Conservation (phyloP, 2,113 vertebrate genomes). For the Oncorhynchus keta region DNA sequence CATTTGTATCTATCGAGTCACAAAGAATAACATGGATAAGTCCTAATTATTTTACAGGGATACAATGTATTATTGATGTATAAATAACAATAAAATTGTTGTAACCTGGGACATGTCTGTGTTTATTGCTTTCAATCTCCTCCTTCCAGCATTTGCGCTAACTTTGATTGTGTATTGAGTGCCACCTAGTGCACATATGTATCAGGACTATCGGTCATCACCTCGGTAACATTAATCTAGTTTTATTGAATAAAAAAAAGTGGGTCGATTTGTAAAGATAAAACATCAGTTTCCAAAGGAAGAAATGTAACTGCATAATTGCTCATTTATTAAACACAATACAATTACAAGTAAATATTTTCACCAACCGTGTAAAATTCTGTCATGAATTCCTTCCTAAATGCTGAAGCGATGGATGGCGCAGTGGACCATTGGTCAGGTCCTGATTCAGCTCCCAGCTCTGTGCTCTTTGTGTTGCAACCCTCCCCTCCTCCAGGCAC, state of each 20-base stretch:
- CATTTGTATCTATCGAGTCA: constrained; percentile 94
- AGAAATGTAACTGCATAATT: background rate
- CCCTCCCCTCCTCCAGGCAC: background rate
- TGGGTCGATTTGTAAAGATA: background rate
- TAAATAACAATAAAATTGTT: constrained; percentile 85
- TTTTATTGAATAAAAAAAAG: background rate
- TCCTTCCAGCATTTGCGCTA: background rate
- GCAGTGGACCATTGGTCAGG: background rate
- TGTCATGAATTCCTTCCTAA: constrained; percentile 14
- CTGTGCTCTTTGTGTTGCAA: background rate
- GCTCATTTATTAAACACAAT: constrained; percentile 28
- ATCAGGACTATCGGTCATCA: background rate
- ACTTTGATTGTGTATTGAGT: constrained; percentile 23
- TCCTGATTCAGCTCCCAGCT: background rate
- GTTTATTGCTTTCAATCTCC: background rate
- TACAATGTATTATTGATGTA: constrained; percentile 90
- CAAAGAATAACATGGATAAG: constrained; percentile 79
- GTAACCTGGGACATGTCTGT: constrained; percentile 56
- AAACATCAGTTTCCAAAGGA: background rate
- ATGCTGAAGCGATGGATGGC: constrained; percentile 3
- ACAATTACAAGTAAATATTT: constrained; percentile 3
- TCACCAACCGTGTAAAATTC: background rate
- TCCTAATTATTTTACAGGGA: constrained; percentile 84
- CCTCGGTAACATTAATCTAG: background rate
- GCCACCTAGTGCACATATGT: constrained; percentile 46